Evolutionary conservation across 1,140 invertebrate genomes (phyloP), one percentile per base, ranked within the genome.

Genomic region (Drosophila sturtevanti): DNA sequence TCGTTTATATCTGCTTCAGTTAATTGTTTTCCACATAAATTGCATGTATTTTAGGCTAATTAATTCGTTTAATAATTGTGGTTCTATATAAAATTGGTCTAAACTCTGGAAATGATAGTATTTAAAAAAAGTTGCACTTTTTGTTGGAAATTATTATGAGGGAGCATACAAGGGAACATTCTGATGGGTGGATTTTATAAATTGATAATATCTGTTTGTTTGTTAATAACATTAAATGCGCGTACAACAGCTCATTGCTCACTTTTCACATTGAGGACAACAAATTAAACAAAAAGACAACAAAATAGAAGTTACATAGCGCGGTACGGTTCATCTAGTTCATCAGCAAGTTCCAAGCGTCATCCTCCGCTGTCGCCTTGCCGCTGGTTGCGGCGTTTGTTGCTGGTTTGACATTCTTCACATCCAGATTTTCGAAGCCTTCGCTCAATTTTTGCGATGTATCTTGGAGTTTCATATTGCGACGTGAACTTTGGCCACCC

Each of bases 281-380:
- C 68, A 85, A 74, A 52, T 31, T 68, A 85, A 65, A 77, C 69
- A 69, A 58, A 68, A 73, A 79, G 63, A 78, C 55, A 87, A 81
- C 64, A 73, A 81, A 87, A 75, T 38, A 68, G 63, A 73, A 79
- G 62, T 65, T 63, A 70, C 56, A 62, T 64, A 59, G 38, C 48
- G 63, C 60, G 63, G 41, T 63, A 59, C 31, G 67, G 21, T 22
- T 38, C 61, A 31, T 58, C 91, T 93, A 94, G 84, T 93, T 92
- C 90, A 94, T 93, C 67, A 94, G 76, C 89, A 94, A 93, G 73
- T 94, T 92, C 93, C 93, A 94, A 38, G 93, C 93, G 79, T 94
- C 93, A 37, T 94, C 93, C 77, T 94, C 93, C 18, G 93, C 79
- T 37, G 22, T 89, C 7, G 72, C 85, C 92, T 93, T 37, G 81